Base-by-base conservation (phyloP, 2,888 invertebrate genomes). In the Chrysotoxum bicinctum region DNA sequence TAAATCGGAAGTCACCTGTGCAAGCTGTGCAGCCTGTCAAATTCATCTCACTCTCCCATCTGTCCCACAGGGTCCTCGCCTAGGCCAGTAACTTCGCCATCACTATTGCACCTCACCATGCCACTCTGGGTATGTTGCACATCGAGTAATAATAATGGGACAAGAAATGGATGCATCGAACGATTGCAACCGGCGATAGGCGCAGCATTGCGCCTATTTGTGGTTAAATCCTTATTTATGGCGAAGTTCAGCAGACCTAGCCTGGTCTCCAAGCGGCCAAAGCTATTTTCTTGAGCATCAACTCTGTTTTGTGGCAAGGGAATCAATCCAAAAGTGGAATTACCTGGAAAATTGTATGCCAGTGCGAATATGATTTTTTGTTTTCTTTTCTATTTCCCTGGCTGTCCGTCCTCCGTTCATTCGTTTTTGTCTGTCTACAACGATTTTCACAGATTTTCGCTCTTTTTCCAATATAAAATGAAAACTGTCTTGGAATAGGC, bases 271-370 rank as follows among this genome's bases (percentile, higher is more conserved):
- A 23, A 48, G 32, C 69, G 12, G 10, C 50, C 48, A 26, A 26
- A 26, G 48, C 37, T n/a, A 54, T 66, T 48, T 40, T 43, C 68
- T 74, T 58, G 45, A 54, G 58, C 82, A n/a, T n/a, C n/a, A 50
- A 23, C 23, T 69, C 78, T 45, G 16, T 48, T 69, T 56, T 56
- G 50, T 78, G 80, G 50, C 73, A 76, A 54, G 77, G 80, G 80
- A 69, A 85, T 85, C 85, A 85, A 77, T 85, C 80, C 85, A 77
- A 81, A 85, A 80, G 84, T 76, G 84, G 84, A 79, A 84, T 80
- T 69, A 85, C 80, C 68, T 80, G 80, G 80, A 85, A 85, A 85
- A 81, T 81, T 76, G 74, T 64, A 64, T 21, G 50, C 82, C 60
- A 77, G 37, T 60, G 76, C 58, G 68, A 69, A 54, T 50, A 21